Percentiles rank a stretch among this genome's conserved stretches.
Conservation (phyloP, 2,888 invertebrate species). For the Quadroppia sp. region DNA sequence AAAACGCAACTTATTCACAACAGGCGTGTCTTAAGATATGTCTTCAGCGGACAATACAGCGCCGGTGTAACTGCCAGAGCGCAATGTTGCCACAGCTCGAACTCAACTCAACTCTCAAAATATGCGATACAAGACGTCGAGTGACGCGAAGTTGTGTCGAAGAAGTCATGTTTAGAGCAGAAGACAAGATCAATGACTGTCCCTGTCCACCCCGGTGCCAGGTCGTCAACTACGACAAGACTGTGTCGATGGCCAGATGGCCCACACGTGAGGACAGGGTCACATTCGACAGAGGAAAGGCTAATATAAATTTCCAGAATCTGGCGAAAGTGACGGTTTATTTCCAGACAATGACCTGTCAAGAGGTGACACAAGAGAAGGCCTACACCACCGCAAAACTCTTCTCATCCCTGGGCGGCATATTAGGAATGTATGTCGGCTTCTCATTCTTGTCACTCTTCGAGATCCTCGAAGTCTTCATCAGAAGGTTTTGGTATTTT, state of each 20-base stretch:
- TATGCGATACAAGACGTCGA: conserved; percentile 42
- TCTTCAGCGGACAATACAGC: conserved; percentile 44
- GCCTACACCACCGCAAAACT: conserved; percentile 44
- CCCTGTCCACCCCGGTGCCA: conserved; percentile 44
- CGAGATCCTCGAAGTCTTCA: conserved; percentile 43
- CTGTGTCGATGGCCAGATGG: conserved; percentile 45
- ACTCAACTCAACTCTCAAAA: conserved; percentile 41
- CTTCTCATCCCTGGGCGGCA: conserved; percentile 43
- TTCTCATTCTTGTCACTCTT: conserved; percentile 45
- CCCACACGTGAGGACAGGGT: conserved; percentile 45
- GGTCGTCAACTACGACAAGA: conserved; percentile 45
- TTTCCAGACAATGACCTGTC: conserved; percentile 45
- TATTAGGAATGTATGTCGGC: conserved; percentile 45
- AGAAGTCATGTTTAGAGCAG: conserved; percentile 45
- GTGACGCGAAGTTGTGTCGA: conserved; percentile 44
- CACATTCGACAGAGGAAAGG: conserved; percentile 44
- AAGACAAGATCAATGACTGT: conserved; percentile 42
- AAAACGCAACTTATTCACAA: conserved; percentile 44
- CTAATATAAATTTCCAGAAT: conserved; percentile 43
- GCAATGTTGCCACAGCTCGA: conserved; percentile 44
- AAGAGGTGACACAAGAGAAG: conserved; percentile 43
- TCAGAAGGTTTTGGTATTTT: conserved; percentile 43
- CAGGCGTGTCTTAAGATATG: conserved; percentile 45
- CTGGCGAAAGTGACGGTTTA: conserved; percentile 45
- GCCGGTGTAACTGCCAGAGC: conserved; percentile 43